Evolutionary conservation across 2,113 vertebrate genomes (phyloP), one percentile per base, ranked within the genome.

Genomic region (Ancistrus triradiatus): DNA sequence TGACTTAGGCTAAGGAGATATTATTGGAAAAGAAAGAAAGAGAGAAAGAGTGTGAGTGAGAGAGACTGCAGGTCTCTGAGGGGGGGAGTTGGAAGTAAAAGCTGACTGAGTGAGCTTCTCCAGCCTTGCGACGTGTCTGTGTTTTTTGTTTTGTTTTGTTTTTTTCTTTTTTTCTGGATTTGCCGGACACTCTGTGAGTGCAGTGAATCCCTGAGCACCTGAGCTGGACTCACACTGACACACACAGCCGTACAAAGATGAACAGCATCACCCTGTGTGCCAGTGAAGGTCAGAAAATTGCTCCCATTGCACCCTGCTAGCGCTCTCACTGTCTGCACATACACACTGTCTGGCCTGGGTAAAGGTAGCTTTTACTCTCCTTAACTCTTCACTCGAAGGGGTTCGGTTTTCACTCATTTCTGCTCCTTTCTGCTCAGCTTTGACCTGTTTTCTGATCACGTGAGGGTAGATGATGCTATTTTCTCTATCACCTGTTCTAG

Each of bases 271-370:
- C 91, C 92, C 91, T 89, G 80, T 90, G 89, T 84, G 86, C 90
- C 88, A 89, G 92, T 90, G 91, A 90, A 81, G 92, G 93, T 90
- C 86, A 84, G 88, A 89, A 93, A 97, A 98, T 93, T 92, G 90
- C 94, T 97, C 93, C 94, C 94, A 86, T 83, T 83, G 91, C 93
- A 89, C 87, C 81, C 76, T 74, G 82, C 80, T 84, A 80, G 82
- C 27, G 31, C 61, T 47, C 51, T 63, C 7, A 9, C 48, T 35
- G 48, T 37, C 51, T 27, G 11, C 27, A 83, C 78, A 74, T 69
- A 72, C 74, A 79, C 31, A 67, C 69, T 75, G 74, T 83, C 87
- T 81, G 83, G 83, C 78, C 81, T 84, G 69, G 70, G 76, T 82
- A 86, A 89, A 91, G 83, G 84, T 84, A 86, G 89, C 90, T 91